Evolutionary conservation across 1,140 invertebrate species (phyloP).

Genomic region (Zeugodacus cucurbitae): DNA sequence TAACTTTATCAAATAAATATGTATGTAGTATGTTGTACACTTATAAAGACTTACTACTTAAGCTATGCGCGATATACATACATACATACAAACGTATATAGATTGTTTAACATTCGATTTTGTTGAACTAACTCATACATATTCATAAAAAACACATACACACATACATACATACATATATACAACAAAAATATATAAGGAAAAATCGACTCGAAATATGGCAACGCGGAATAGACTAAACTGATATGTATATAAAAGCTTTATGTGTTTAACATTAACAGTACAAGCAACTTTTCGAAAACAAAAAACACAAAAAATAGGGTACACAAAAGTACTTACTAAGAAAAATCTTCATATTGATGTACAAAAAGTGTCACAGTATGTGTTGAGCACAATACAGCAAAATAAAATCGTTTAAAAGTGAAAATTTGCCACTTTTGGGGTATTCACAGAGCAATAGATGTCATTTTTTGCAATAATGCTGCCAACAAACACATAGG

Average conservation of each 20-base stretch:
- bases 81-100: neutral
- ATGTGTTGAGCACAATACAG: neutral
- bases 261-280: neutral
- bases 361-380: neutral
- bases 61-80: neutral
- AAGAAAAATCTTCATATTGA: neutral
- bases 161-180: neutral
- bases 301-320: too few relatives aligned
- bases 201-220: neutral
- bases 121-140: neutral
- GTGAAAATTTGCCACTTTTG: neutral
- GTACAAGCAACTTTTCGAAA: neutral
- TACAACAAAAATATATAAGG: neutral
- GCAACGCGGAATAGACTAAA: neutral
- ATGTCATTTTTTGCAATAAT: neutral
- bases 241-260: neutral
- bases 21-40: neutral
- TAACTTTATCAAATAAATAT: neutral
- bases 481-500: neutral
- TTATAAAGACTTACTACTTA: constrained; percentile 24
- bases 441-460: neutral
- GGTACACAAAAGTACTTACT: neutral
- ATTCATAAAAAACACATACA: neutral
- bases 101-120: neutral
- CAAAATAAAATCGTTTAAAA: neutral